Evolutionary conservation across 2,888 invertebrate species (phyloP), one percentile per base, ranked within the genome.

Genomic region (Heliconius cydno): DNA sequence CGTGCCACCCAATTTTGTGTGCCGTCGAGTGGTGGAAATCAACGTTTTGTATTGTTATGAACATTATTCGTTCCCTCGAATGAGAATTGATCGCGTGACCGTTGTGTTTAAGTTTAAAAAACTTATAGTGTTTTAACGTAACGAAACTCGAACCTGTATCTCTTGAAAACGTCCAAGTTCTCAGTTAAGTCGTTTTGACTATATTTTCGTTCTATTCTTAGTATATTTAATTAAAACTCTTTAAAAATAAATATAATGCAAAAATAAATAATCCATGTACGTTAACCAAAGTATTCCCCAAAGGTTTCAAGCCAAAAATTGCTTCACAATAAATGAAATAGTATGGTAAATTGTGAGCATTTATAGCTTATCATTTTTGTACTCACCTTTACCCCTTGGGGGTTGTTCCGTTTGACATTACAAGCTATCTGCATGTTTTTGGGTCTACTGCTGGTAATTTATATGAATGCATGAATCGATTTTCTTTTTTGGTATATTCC

Each of bases 291-390:
- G 89, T 86, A 89, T 87, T 86, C 89, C 90, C 89, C 90, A 85
- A 86, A 88, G 90, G 70, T 75, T 79, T 79, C 79, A 81, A 82
- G 82, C 84, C 87, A 86, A 86, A 86, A 88, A 89, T 76, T 71
- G n/a, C 76, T 71, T 30, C 72, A 57, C 19, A 73, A 73, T 77
- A 82, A 67, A 77, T 63, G 52, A n/a, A 68, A 25, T n/a, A 72
- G 89, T 88, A 87, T 65, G 88, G 87, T 87, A 89, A 88, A 82
- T 83, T 83, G 66, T 79, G 75, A 76, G 82, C 81, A 88, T 89
- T 89, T 89, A 89, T 88, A 87, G 86, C 88, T 92, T 93, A 93
- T 93, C 92, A 91, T 91, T 92, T 92, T 92, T 91, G 92, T 90
- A 87, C 88, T 89, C 90, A 89, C 89, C 87, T 88, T 84, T 68